Conservation (phyloP, 2,888 invertebrate genomes). For the Brachynemurus nebulosus region DNA sequence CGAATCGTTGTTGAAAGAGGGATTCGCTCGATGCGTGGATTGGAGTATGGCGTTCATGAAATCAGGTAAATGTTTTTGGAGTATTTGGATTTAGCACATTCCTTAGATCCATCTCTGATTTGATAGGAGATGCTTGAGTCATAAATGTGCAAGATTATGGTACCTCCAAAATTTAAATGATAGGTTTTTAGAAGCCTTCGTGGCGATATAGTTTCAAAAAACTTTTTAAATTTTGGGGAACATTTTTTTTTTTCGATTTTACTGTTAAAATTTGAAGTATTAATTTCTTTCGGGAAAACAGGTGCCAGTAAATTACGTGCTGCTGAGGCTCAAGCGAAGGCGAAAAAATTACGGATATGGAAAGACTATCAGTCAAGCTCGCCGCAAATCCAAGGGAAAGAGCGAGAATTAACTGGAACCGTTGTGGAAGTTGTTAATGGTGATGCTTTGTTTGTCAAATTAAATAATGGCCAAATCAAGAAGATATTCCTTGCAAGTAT, state of each 20-base stretch:
- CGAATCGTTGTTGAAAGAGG: slow-evolving; percentile 75
- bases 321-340: slow-evolving; percentile 81
- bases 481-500: slow-evolving; percentile 95
- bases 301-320: slow-evolving; percentile 42
- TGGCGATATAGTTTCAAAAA: neutral
- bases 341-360: slow-evolving; percentile 78
- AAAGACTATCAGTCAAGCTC: slow-evolving; percentile 71
- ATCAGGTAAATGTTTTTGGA: slow-evolving; percentile 42
- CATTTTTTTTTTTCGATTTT: slow-evolving; percentile 2
- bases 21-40: slow-evolving; percentile 87
- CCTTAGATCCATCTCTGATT: slow-evolving; percentile 32
- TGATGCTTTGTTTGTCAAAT: slow-evolving; percentile 80
- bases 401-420: slow-evolving; percentile 67
- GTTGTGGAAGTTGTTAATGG: slow-evolving; percentile 89
- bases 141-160: slow-evolving; percentile 30
- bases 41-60: slow-evolving; percentile 79
- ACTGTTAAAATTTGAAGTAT: too few species aligned
- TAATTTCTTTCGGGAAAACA: too few species aligned
- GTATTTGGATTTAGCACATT: slow-evolving; percentile 23
- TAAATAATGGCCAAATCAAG: slow-evolving; percentile 59
- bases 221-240: slow-evolving; percentile 8
- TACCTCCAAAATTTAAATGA: slow-evolving; percentile 24
- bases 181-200: neutral
- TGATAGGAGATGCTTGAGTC: slow-evolving; percentile 30
- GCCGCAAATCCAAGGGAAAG: slow-evolving; percentile 58